Base-by-base conservation (phyloP, 2,113 vertebrate genomes). In the Pachypanchax playfairii region DNA sequence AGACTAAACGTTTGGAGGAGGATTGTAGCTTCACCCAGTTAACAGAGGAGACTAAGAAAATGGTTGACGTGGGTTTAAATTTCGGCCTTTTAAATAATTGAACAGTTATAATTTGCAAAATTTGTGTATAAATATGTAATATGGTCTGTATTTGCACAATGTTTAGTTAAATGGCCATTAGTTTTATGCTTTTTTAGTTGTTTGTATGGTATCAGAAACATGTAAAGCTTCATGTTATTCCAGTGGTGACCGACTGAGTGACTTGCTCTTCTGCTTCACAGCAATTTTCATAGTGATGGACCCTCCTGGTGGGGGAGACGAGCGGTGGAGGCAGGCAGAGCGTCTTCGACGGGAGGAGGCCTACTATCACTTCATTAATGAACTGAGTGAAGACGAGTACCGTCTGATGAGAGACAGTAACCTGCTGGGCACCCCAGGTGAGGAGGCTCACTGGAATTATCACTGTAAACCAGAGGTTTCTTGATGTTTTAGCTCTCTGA, bases 291-390 rank as follows among this genome's bases (percentile, higher is more conserved):
- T 67, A 83, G 89, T 84, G 86, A 93, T 93, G 92, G 92, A 93
- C 89, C 91, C 92, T 92, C 90, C 92, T 88, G 87, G 90, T 77
- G 88, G 89, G 85, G 89, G 89, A 85, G 92, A 93, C 63, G 95
- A 96, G 87, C 93, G 95, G 42, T 91, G 91, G 44, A 89, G 94
- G 69, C 96, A 98, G 85, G 93, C 94, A 82, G 96, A 98, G 74
- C 95, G 95, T 74, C 95, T 98, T 80, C 91, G 91, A 5, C 90
- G 95, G 88, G 96, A 98, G 90, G 96, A 98, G 87, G 95, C 96
- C 7, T 98, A 98, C 88, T 98, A 98, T 72, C 95, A 97, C 79
- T 98, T 98, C 78, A 96, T 98, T 79, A 97, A 98, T 75, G 94
- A 94, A 18, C 85, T 98, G 64, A 96, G 75, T 57, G 96, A 98